These are phyloP conservation scores for Zootermopsis nevadensis DNA, from an alignment of 2,888 invertebrate genomes.

Conservation along the genomic window DNA sequence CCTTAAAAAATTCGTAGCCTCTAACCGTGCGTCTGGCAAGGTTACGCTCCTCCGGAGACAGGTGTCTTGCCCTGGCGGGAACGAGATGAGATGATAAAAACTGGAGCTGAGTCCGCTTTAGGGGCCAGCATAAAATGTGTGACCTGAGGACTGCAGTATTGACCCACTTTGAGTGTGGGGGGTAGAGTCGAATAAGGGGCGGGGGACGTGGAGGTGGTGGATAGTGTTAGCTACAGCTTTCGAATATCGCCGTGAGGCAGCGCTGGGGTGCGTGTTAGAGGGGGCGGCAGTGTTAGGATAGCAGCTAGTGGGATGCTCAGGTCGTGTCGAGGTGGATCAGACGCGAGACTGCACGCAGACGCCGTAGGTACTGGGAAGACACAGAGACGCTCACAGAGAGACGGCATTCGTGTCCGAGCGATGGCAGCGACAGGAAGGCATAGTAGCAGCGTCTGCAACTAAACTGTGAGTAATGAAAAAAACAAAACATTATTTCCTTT, in stretches of 20 bases:
- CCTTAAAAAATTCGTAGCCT: no score
- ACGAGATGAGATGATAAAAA: neutral
- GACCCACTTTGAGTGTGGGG: conserved; percentile 37
- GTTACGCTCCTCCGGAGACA: no score
- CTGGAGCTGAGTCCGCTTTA: neutral
- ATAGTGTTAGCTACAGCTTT: conserved; percentile 42
- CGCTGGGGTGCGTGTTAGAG: conserved; percentile 20
- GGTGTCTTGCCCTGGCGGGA: no score
- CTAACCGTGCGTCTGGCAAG: no score
- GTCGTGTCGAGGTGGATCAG: conserved; percentile 3
- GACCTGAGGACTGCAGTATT: conserved; percentile 45
- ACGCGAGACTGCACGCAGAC: neutral
- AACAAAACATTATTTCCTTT: no score
- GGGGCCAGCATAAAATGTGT: conserved; percentile 30
- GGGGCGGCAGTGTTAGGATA: conserved; percentile 10
- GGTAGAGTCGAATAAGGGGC: conserved; percentile 14
- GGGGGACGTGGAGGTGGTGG: conserved; percentile 12
- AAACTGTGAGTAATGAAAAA: conserved; percentile 37
- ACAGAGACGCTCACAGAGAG: neutral
- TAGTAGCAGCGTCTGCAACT: conserved; percentile 39
- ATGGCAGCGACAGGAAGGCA: conserved; percentile 41
- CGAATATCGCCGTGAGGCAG: conserved; percentile 38
- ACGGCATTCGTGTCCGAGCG: conserved; percentile 39
- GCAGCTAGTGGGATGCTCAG: neutral
- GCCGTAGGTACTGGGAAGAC: neutral